Evolutionary conservation across 2,113 vertebrate genomes (phyloP).

Genomic region (Entomyzon cyanotis): DNA sequence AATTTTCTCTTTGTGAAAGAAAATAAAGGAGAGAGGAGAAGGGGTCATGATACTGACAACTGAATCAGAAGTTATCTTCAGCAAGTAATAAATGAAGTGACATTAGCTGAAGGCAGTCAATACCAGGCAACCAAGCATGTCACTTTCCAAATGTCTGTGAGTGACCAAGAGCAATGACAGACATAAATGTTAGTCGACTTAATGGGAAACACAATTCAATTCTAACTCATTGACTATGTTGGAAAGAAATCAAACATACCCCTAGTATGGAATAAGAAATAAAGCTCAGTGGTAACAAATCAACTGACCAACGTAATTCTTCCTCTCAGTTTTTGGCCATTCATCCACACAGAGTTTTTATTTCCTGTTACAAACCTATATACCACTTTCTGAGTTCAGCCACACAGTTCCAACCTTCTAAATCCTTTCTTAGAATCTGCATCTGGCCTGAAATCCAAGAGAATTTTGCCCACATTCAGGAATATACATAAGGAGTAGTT

Average conservation of each 20-base stretch:
- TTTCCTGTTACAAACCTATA: not conserved
- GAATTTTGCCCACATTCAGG: not conserved
- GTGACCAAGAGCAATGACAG: not conserved
- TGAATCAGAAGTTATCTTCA: not conserved
- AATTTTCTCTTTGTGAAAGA: not conserved
- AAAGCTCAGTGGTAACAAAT: not conserved
- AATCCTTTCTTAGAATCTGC: not conserved
- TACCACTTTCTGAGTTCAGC: not conserved
- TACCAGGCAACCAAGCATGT: not conserved
- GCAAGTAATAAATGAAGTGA: not conserved
- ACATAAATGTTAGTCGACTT: not conserved
- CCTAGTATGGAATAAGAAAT: not conserved
- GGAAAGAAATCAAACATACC: not conserved
- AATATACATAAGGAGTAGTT: not conserved
- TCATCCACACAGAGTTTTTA: not conserved
- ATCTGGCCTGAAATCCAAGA: not conserved
- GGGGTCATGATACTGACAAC: not conserved
- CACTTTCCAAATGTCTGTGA: not conserved
- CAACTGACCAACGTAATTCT: not conserved
- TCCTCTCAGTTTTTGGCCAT: not conserved
- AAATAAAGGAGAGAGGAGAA: not conserved
- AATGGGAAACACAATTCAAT: not conserved
- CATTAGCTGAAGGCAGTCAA: conserved; percentile 17
- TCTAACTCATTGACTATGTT: not conserved
- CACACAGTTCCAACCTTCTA: not conserved